Conservation (phyloP, 2,113 vertebrate genomes). For the Antennarius striatus region DNA sequence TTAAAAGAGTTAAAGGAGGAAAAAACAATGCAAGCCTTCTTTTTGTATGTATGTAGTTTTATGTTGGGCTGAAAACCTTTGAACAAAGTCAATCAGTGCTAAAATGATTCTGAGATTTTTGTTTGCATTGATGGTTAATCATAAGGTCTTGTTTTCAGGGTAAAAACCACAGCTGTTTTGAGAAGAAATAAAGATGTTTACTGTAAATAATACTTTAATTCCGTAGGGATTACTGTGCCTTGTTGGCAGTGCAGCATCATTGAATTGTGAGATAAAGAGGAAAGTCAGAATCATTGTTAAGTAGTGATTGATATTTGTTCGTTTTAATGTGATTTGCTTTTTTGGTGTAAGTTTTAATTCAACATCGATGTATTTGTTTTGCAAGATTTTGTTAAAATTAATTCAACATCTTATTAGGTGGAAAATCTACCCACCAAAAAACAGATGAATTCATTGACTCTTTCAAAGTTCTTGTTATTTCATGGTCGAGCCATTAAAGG, state of each 20-base stretch:
- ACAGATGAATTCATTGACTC: neutral
- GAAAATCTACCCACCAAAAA: neutral
- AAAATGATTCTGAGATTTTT: conserved; percentile 10
- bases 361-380: neutral
- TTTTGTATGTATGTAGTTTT: conserved; percentile 21
- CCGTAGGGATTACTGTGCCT: conserved; percentile 12
- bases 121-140: neutral
- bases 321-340: conserved; percentile 11
- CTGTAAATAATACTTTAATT: conserved; percentile 9
- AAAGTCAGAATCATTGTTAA: conserved; percentile 4
- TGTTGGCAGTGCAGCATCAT: conserved; percentile 1
- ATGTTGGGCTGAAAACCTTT: neutral
- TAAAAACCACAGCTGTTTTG: conserved; percentile 19
- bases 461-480: no score
- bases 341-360: conserved; percentile 12
- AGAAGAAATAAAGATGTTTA: conserved; percentile 16
- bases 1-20: conserved; percentile 8
- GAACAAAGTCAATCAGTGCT: neutral
- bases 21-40: conserved; percentile 8
- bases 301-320: conserved; percentile 4
- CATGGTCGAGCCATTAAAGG: neutral
- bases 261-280: neutral
- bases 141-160: neutral
- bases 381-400: neutral
- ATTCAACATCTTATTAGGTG: neutral